Percentiles rank a stretch among this genome's conserved stretches.
phyloP scores from a whole-genome alignment of 2,888 invertebrate species.

The Sinohyriopsis cumingii region DNA sequence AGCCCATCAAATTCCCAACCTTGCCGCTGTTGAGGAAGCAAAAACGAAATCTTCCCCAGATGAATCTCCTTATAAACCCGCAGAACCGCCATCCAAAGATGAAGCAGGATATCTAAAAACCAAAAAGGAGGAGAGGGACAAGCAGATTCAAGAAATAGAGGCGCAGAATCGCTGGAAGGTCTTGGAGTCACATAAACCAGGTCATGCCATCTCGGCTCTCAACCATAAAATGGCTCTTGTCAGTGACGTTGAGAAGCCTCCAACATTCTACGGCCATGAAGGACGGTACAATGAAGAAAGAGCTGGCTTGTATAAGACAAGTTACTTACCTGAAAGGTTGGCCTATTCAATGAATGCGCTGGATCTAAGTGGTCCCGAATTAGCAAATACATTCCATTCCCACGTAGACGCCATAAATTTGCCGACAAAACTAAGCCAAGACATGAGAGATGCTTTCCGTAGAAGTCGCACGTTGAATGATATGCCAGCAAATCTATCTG shows the following conservation, averaged over 20 bases:
- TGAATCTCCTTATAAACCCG: slow-evolving; percentile 43
- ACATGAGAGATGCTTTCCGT: slow-evolving; percentile 53
- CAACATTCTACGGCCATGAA: slow-evolving; percentile 67
- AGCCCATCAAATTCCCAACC: slow-evolving; percentile 39
- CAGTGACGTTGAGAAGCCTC: slow-evolving; percentile 50
- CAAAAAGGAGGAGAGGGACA: slow-evolving; percentile 42
- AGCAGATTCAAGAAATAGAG: slow-evolving; percentile 64
- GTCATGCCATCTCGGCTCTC: slow-evolving; percentile 59
- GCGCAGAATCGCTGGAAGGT: slow-evolving; percentile 62
- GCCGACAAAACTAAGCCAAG: slow-evolving; percentile 53
- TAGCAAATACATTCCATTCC: slow-evolving; percentile 57
- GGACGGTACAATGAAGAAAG: slow-evolving; percentile 67
- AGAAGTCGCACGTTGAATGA: slow-evolving; percentile 50
- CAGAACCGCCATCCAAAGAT: slow-evolving; percentile 38
- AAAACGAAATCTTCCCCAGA: slow-evolving; percentile 22
- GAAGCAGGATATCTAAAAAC: slow-evolving; percentile 45
- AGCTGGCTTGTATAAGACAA: slow-evolving; percentile 67
- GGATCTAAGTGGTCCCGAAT: slow-evolving; percentile 51
- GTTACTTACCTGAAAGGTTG: slow-evolving; percentile 63
- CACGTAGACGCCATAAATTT: slow-evolving; percentile 61
- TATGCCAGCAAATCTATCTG: slow-evolving; percentile 48
- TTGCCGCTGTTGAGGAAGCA: slow-evolving; percentile 31
- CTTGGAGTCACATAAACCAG: slow-evolving; percentile 59
- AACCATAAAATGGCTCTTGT: slow-evolving; percentile 56
- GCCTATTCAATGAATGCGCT: slow-evolving; percentile 58